Evolutionary conservation across 2,797 vertebrate species (phyloP), one percentile per base, ranked within the genome.

Genomic region (Falco berigora): DNA sequence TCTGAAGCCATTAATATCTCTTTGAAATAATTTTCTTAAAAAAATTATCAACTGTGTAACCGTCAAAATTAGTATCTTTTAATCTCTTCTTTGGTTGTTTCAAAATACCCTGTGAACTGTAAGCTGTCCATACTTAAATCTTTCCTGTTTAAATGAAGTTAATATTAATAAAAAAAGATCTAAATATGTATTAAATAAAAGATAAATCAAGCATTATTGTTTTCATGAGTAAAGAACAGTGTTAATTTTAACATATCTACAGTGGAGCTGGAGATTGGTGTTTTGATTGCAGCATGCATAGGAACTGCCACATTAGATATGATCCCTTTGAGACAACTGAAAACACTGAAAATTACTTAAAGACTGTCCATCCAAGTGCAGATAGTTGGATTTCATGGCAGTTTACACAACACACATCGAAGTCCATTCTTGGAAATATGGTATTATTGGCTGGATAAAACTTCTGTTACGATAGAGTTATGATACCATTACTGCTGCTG

Each of bases 191-290:
- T 42, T 71, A 74, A 59, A 59, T 71, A 53, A 49, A 71, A 30
- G 9, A 30, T 36, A 62, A 62, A 22, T 50, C 8, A 13, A 69
- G 2, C 11, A 19, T 42, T 58, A 42, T 32, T 64, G 1, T 56
- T 89, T 78, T 78, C 4, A 18, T 61, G 8, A 84, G 27, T 53
- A 53, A 76, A 47, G 21, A 69, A 1, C 11, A 77, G 12, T 53
- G 50, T 58, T 44, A 63, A 64, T 74, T 76, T 90, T 90, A 40
- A 10, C 15, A 8, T 18, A 6, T 23, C 20, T 86, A 5, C 9
- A 49, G 7, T 18, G 17, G 21, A 88, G 18, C 5, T 9, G 1
- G 8, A 2, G 1, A 5, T 50, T 83, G 27, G 34, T n/a, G 4
- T 88, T 88, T 67, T 52, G 32, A 27, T 72, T 91, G 46, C 20